Evolutionary conservation across 2,888 invertebrate genomes (phyloP).

Genomic region (Aspidiotus destructor): DNA sequence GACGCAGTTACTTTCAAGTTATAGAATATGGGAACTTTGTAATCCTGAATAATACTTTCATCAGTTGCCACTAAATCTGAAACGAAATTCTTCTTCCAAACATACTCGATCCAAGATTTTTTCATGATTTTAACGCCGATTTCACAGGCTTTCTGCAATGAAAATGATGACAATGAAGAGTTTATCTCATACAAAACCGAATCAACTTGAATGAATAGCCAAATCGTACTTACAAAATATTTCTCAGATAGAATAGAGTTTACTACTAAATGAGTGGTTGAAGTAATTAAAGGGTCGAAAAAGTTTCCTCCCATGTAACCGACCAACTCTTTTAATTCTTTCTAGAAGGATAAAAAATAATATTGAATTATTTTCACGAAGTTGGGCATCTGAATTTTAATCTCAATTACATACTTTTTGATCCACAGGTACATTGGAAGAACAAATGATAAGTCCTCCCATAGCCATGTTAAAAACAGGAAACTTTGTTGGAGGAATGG

Average conservation of each 20-base stretch:
- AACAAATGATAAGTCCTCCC: conserved; percentile 58
- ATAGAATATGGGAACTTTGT: conserved; percentile 61
- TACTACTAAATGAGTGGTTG: conserved; percentile 72
- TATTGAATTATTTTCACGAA: not conserved
- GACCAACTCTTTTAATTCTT: conserved; percentile 52
- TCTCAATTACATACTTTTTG: not conserved
- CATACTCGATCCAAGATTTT: conserved; percentile 65
- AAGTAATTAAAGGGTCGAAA: conserved; percentile 52
- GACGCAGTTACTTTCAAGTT: conserved; percentile 68
- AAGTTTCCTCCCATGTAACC: conserved; percentile 70
- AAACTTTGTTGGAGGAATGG: conserved; percentile 63
- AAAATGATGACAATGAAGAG: conserved; percentile 31
- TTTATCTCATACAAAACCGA: not conserved
- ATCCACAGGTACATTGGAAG: conserved; percentile 48
- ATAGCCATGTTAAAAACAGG: conserved; percentile 76
- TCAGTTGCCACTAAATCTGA: conserved; percentile 48
- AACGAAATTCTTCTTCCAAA: conserved; percentile 63
- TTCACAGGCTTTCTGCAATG: conserved; percentile 55
- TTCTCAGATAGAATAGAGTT: conserved; percentile 65
- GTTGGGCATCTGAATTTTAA: not conserved
- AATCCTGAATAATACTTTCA: conserved; percentile 53
- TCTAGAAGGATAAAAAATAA: conserved; percentile 40
- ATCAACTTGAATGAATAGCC: not conserved
- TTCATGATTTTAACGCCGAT: conserved; percentile 62
- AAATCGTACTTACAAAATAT: conserved; percentile 52